Conservation (phyloP, 2,888 invertebrate species). For the Acleris laterana region DNA sequence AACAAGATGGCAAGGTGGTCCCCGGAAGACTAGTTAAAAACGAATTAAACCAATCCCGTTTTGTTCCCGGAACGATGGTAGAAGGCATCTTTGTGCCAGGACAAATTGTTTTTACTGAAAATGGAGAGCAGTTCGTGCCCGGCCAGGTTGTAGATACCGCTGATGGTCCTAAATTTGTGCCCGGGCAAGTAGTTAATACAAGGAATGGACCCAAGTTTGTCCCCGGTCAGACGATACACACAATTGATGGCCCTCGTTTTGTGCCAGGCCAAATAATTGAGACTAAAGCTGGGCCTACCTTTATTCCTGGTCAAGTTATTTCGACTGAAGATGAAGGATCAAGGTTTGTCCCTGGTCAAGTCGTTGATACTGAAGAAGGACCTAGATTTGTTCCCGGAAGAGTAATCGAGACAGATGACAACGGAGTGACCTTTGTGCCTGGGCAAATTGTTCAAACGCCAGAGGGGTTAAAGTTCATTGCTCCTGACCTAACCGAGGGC, state of each 20-base stretch:
- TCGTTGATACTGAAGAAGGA: slow-evolving; percentile 89
- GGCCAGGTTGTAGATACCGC: slow-evolving; percentile 89
- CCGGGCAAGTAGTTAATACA: slow-evolving; percentile 90
- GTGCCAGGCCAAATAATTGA: slow-evolving; percentile 92
- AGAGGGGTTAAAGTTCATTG: slow-evolving; percentile 88
- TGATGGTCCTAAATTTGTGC: slow-evolving; percentile 89
- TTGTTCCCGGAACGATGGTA: slow-evolving; percentile 88
- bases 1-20: slow-evolving; percentile 84
- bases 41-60: slow-evolving; percentile 85
- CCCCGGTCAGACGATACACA: slow-evolving; percentile 89
- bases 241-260: slow-evolving; percentile 88
- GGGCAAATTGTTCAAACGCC: slow-evolving; percentile 91
- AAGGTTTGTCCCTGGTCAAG: slow-evolving; percentile 87
- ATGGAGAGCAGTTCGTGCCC: slow-evolving; percentile 88
- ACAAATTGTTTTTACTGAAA: slow-evolving; percentile 87
- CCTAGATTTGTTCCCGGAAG: slow-evolving; percentile 89
- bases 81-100: slow-evolving; percentile 88
- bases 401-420: slow-evolving; percentile 88
- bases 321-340: slow-evolving; percentile 85
- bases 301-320: slow-evolving; percentile 91
- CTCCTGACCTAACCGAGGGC: slow-evolving; percentile 87
- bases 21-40: slow-evolving; percentile 87
- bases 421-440: slow-evolving; percentile 89
- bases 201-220: slow-evolving; percentile 86
- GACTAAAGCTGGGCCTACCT: slow-evolving; percentile 89